Evolutionary conservation across 2,797 vertebrate species (phyloP).

Genomic region (Danio kyathit): DNA sequence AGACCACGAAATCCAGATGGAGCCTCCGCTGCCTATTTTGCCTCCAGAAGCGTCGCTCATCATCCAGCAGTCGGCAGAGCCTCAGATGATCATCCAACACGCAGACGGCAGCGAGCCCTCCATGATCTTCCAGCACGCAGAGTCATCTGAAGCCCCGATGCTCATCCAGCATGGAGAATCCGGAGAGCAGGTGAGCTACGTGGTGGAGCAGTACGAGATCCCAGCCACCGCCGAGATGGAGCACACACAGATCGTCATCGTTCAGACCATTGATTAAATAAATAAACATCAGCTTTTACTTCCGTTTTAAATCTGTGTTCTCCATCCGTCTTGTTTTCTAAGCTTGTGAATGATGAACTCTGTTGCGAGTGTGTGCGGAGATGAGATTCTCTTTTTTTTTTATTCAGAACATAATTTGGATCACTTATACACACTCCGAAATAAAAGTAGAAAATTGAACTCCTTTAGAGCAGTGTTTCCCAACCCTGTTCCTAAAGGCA

Average conservation of each 20-base stretch:
- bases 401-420: slow-evolving; percentile 9
- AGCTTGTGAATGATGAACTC: slow-evolving; percentile 13
- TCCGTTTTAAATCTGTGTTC: slow-evolving; percentile 9
- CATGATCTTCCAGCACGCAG: slow-evolving; percentile 57
- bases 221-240: slow-evolving; percentile 59
- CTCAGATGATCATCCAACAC: slow-evolving; percentile 61
- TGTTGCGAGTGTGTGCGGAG: background rate
- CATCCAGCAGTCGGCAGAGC: slow-evolving; percentile 52
- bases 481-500: too few relatives aligned
- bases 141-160: slow-evolving; percentile 54
- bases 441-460: too few relatives aligned
- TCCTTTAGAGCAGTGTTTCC: too few relatives aligned
- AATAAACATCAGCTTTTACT: background rate
- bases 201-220: slow-evolving; percentile 63
- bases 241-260: slow-evolving; percentile 64
- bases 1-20: slow-evolving; percentile 49
- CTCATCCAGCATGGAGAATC: slow-evolving; percentile 60
- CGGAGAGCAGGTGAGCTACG: slow-evolving; percentile 58
- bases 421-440: background rate
- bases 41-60: slow-evolving; percentile 53
- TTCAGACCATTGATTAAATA: slow-evolving; percentile 62
- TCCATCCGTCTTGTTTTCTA: slow-evolving; percentile 14
- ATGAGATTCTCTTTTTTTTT: background rate
- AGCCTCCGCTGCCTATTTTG: slow-evolving; percentile 26
- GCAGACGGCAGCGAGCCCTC: slow-evolving; percentile 53